Evolutionary conservation across 2,797 vertebrate genomes (phyloP), one percentile per base, ranked within the genome.

Genomic region (Mastacembelus armatus): DNA sequence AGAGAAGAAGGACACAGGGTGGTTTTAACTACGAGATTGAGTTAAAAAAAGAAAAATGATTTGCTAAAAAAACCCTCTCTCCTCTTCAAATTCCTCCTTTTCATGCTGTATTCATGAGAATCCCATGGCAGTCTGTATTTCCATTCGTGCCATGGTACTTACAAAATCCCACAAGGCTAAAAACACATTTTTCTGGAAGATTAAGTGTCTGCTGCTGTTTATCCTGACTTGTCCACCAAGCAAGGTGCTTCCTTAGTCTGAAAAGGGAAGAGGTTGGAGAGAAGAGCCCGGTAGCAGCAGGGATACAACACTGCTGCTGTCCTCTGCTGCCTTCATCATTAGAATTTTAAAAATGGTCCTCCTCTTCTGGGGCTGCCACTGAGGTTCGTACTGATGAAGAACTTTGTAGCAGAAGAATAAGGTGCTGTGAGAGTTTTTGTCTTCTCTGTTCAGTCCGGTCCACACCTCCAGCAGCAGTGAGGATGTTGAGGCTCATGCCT

Each of bases 61-160:
- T 81, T 67, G 77, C 81, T 89, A 89, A 92, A 92, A 92, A 80
- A 92, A 80, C 77, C 69, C 69, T 74, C 72, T 81, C 60, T 74
- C 24, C 42, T 74, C 71, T 83, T 79, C 75, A 66, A 76, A 77
- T 77, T 73, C 62, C 52, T 80, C 84, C 74, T 43, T n/a, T 78
- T 83, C 74, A 59, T 71, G 77, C 62, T 60, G 66, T 64, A 55
- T 63, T 81, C 43, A 52, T 33, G 59, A 70, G 71, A 78, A 71
- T 73, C 64, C 47, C 14, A 3, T 14, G 2, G 70, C 63, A 64
- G 78, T 74, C 59, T 30, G 49, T 29, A n/a, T 79, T 80, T 77
- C 49, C 66, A 32, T 78, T 69, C 40, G 51, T 64, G 44, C 84
- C 45, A 35, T 62, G 62, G 77, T 71, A 55, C 59, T 68, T 66